Percentiles rank a stretch among this genome's conserved stretches.
Evolutionary conservation across 2,888 invertebrate genomes (phyloP).

Genomic region (Iselma pallidipennis): DNA sequence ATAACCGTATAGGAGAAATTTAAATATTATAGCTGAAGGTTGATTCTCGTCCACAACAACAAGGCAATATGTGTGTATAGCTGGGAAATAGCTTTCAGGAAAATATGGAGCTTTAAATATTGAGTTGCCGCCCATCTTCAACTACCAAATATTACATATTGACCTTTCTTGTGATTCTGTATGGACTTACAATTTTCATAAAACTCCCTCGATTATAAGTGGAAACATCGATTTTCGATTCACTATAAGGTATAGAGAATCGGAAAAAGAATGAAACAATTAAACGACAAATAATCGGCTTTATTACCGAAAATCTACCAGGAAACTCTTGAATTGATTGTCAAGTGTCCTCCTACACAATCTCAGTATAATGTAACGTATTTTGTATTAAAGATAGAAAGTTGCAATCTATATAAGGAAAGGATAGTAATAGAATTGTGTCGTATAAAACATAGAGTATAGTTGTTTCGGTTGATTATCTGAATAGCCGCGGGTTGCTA

Average conservation of each 20-base stretch:
- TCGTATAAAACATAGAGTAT: slow-evolving; percentile 28
- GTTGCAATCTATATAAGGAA: slow-evolving; percentile 28
- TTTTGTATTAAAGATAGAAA: slow-evolving; percentile 3
- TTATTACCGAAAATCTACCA: slow-evolving; percentile 15
- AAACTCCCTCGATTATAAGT: neutral
- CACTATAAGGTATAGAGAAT: too few relatives aligned
- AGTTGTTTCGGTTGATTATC: slow-evolving; percentile 41
- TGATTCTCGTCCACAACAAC: slow-evolving; percentile 39
- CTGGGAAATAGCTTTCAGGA: slow-evolving; percentile 53
- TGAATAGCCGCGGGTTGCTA: slow-evolving; percentile 32
- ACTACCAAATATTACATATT: slow-evolving; percentile 50
- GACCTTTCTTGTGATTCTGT: slow-evolving; percentile 23
- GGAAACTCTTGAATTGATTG: slow-evolving; percentile 36
- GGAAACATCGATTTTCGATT: neutral
- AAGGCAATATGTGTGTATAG: slow-evolving; percentile 54
- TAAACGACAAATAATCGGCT: neutral
- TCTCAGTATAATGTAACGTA: slow-evolving; percentile 5
- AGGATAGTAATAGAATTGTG: slow-evolving; percentile 34
- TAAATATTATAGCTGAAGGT: slow-evolving; percentile 45
- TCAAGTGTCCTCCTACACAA: slow-evolving; percentile 30
- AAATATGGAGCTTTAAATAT: slow-evolving; percentile 53
- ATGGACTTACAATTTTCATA: neutral
- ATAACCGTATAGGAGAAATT: slow-evolving; percentile 14
- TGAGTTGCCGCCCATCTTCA: slow-evolving; percentile 42
- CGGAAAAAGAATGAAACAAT: neutral